phyloP scores from a whole-genome alignment of 2,888 invertebrate species.

The Pheosia gnoma region DNA sequence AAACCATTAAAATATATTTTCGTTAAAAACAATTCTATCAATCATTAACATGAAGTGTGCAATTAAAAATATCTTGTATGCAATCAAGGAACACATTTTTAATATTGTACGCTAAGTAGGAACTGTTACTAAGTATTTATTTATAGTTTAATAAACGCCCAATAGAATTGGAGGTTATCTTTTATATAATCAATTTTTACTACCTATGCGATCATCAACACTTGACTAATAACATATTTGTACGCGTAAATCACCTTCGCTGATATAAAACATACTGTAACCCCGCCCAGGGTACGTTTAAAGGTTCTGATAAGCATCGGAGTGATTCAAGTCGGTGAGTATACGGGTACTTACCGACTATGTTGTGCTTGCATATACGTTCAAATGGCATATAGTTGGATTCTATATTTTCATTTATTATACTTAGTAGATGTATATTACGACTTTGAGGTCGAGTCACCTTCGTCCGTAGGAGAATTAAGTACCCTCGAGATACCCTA shows the following conservation, averaged over 20 bases:
- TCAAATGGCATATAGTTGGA: no score
- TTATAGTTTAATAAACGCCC: constrained; percentile 23
- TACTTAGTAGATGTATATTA: no score
- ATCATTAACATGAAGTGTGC: constrained; percentile 10
- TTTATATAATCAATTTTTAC: constrained; percentile 32
- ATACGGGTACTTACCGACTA: no score
- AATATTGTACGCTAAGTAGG: constrained; percentile 15
- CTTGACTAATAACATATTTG: constrained; percentile 8
- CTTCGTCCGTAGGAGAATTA: no score
- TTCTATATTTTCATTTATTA: no score
- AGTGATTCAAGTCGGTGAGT: background rate
- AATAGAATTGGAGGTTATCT: constrained; percentile 32
- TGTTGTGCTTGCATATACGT: no score
- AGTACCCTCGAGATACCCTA: no score
- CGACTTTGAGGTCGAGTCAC: no score
- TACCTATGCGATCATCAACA: constrained; percentile 34
- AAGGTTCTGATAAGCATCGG: constrained; percentile 4
- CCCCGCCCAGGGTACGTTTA: constrained; percentile 4
- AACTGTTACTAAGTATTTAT: constrained; percentile 25
- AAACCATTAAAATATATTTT: constrained; percentile 6
- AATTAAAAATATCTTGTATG: constrained; percentile 28
- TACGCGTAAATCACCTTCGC: constrained; percentile 2
- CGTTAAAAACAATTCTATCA: background rate
- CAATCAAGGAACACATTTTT: constrained; percentile 31
- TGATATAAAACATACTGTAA: background rate